Evolutionary conservation across 1,140 invertebrate species (phyloP), one percentile per base, ranked within the genome.

Genomic region (Cotesia typhae): DNA sequence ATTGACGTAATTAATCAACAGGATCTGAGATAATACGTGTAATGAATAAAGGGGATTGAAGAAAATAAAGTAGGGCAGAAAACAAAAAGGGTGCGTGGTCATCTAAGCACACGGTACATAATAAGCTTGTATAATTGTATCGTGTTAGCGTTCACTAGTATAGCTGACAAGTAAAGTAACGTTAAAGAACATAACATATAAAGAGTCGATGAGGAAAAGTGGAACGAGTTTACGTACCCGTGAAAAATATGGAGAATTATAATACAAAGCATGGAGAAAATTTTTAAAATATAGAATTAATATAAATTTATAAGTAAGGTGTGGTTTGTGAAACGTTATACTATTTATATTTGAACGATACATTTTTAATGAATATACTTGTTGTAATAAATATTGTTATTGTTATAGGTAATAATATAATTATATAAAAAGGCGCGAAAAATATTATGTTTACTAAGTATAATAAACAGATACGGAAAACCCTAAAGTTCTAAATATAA

Each of bases 41-140:
- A 47, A 28, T 28, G 28, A 47, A 47, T 17, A 41, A 41, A 38
- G 12, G 36, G 7, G n/a, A 64, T 28, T 51, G 12, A 12, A 28
- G 12, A 12, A 28, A 41, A 66, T 52, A 66, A 51, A 20, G 17
- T 51, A 66, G 36, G 36, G 10, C 38, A 52, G 6, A 66, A 28
- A 17, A 28, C 9, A 52, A 66, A 66, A 52, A 28, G 17, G 64
- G 59, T 61, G 59, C 59, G 59, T 61, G 28, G 17, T 61, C 28
- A 10, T 35, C 9, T 61, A 12, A 28, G 17, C 9, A 36, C 35
- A 61, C 3, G 12, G 17, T 35, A 36, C 35, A 61, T 9, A 36
- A 20, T 20, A 20, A 57, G 53, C 17, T 57, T 28, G 10, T 36
- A 28, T 28, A 36, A 35, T 61, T 61, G 59, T 61, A 57, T 47